Conservation (phyloP, 2,113 vertebrate genomes). For the Lasiurus cinereus region DNA sequence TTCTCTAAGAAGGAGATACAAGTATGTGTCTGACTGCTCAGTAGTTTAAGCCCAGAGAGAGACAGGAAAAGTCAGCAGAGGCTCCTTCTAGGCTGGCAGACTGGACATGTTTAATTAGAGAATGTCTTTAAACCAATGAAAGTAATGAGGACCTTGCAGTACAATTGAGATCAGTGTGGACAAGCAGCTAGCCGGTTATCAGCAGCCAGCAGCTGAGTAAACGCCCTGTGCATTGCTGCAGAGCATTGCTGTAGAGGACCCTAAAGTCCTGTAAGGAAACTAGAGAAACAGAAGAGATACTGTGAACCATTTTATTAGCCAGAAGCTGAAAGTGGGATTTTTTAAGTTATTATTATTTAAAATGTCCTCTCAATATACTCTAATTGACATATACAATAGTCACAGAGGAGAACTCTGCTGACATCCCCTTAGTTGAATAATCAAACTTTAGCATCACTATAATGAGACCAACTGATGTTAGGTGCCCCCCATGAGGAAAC, state of each 20-base stretch:
- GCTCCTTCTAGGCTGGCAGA: not conserved
- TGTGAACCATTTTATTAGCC: not conserved
- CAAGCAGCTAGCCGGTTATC: not conserved
- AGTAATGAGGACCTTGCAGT: not conserved
- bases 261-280: not conserved
- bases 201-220: not conserved
- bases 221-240: not conserved
- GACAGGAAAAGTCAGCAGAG: not conserved
- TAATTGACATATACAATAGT: not conserved
- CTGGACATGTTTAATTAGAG: not conserved
- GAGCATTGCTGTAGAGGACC: not conserved
- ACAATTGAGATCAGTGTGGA: not conserved
- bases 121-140: not conserved
- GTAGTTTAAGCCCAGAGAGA: not conserved
- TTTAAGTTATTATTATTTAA: not conserved
- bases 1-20: not conserved
- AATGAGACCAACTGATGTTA: not conserved
- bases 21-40: not conserved
- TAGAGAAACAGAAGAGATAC: not conserved
- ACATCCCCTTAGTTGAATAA: not conserved
- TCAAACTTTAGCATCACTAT: not conserved
- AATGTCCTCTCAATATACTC: not conserved
- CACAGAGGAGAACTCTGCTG: constrained; percentile 15
- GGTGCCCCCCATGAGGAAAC: not conserved
- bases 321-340: not conserved